Percentiles rank a stretch among this genome's conserved stretches.
Conservation (phyloP, 2,113 vertebrate species). For the Eulacestoma nigropectus region DNA sequence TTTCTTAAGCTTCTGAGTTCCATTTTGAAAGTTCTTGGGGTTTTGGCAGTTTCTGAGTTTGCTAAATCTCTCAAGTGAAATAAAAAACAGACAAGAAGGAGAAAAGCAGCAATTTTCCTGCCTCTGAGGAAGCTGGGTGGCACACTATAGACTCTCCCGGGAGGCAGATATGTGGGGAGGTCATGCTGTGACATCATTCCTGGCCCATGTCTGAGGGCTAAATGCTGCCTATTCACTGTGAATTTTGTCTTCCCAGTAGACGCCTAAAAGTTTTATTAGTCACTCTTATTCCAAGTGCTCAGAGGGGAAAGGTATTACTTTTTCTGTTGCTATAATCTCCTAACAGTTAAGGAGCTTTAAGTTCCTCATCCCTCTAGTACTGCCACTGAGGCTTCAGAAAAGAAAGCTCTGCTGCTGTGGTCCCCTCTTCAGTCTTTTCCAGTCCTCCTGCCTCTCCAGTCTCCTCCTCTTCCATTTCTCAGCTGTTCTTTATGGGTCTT, state of each 20-base stretch:
- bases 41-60: background rate
- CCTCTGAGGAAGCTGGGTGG: background rate
- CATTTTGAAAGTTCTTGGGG: background rate
- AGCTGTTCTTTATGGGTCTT: background rate
- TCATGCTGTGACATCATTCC: background rate
- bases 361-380: background rate
- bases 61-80: background rate
- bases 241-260: background rate
- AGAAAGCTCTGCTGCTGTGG: background rate
- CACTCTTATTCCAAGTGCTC: background rate
- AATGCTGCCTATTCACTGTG: background rate
- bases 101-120: background rate
- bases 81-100: background rate
- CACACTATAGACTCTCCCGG: rapidly evolving
- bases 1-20: background rate
- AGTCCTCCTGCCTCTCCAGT: background rate
- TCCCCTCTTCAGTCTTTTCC: background rate
- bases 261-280: background rate
- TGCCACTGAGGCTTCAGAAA: background rate
- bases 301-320: background rate
- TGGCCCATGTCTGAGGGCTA: background rate
- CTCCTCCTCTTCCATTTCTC: background rate
- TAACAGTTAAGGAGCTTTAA: background rate
- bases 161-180: background rate
- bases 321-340: background rate